phyloP scores from a whole-genome alignment of 2,888 invertebrate species.

The Seladonia tumulorum region DNA sequence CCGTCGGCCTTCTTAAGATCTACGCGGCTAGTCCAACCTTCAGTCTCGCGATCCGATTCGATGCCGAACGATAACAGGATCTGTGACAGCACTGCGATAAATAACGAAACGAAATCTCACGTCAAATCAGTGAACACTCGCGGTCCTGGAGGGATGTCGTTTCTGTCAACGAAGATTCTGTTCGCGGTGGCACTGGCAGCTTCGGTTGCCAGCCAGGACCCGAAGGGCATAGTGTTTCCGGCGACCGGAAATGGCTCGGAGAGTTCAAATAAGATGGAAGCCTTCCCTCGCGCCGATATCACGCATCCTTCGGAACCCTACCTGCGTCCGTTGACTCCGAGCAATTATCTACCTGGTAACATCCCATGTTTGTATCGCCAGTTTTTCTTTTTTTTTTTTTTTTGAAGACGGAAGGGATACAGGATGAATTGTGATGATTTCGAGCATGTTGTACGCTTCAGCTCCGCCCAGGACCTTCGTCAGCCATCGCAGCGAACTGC shows the following conservation, averaged over 20 bases:
- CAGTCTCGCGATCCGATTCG: slow-evolving; percentile 39
- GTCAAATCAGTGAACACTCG: neutral
- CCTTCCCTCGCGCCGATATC: slow-evolving; percentile 47
- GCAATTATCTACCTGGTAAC: slow-evolving; percentile 75
- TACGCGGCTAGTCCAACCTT: neutral
- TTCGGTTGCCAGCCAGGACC: slow-evolving; percentile 55
- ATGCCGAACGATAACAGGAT: neutral
- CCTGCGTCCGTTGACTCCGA: slow-evolving; percentile 51
- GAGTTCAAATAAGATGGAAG: slow-evolving; percentile 40
- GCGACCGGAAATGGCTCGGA: slow-evolving; percentile 60
- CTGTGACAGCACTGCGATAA: neutral
- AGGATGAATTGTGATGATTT: neutral
- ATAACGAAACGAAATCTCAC: neutral
- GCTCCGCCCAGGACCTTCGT: slow-evolving; percentile 48
- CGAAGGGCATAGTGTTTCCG: slow-evolving; percentile 47
- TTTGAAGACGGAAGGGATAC: neutral
- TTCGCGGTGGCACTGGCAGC: slow-evolving; percentile 24
- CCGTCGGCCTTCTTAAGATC: slow-evolving; percentile 41
- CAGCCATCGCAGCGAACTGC: slow-evolving; percentile 62
- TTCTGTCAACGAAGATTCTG: slow-evolving; percentile 8
- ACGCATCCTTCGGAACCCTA: slow-evolving; percentile 39
- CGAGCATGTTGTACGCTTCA: slow-evolving; percentile 33
- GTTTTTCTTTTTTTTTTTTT: neutral
- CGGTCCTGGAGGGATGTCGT: neutral
- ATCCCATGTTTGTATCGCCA: neutral